Evolutionary conservation across 37 sponge, comb jelly and placozoan genomes (phyloP), one percentile per base, ranked within the genome.

Genomic region (Amphimedon queenslandica): DNA sequence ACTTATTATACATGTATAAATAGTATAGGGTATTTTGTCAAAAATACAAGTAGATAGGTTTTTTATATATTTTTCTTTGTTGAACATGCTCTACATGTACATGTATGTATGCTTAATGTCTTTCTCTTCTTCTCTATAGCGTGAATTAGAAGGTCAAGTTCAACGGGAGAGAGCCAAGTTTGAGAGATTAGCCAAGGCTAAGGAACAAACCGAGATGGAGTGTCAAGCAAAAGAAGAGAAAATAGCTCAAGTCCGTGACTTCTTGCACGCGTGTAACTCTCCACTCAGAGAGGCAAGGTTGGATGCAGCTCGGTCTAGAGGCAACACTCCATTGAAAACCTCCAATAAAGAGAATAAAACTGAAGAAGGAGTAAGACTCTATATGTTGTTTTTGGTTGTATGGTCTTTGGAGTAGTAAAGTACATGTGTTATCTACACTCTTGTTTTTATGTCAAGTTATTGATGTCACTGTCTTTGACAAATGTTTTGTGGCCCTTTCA

Each of bases 141-240:
- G 53, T 18, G 13, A 47, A 13, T 13, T 47, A 8, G 41, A 75
- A 33, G 91, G 91, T 0, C 77, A 70, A 81, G 91, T 90, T 32
- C 71, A 73, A 55, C 58, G 63, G 2, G 91, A 90, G 69, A 80
- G 65, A 43, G 82, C 84, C 63, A 85, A 86, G 68, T 86, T 80
- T 72, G 90, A 89, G 47, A 37, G 63, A 20, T 55, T 89, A 47
- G 77, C 76, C 11, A 41, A 43, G 0, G 35, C 73, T 63, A 78
- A 78, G 79, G 55, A 75, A 32, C 41, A 28, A 31, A 78, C 70
- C 38, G 75, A 92, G 64, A 80, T 53, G 40, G 67, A 76, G 18
- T 38, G 83, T 5, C 37, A 30, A 4, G 67, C 38, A 6, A 77
- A 80, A 65, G 67, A 71, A 55, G 77, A 79, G 40, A 84, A 84